These are phyloP conservation scores for Epistrophella euchroma DNA, from an alignment of 2,888 invertebrate species.

Conservation along the genomic window DNA sequence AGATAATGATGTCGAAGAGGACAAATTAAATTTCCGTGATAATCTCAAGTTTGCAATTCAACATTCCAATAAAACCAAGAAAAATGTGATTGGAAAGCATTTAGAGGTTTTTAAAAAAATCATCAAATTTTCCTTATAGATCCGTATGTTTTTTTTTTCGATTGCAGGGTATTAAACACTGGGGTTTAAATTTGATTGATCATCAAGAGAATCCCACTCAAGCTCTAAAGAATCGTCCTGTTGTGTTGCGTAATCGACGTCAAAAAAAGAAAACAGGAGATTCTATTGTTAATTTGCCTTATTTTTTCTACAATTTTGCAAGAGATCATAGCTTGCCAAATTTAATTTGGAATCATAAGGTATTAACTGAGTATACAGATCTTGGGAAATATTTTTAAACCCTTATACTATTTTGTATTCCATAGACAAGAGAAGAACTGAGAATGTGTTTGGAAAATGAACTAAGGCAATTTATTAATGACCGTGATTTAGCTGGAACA, in stretches of 20 bases:
- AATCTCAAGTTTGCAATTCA: constrained; percentile 97
- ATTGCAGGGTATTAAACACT: constrained; percentile 86
- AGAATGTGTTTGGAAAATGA: constrained; percentile 96
- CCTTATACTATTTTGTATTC: constrained; percentile 41
- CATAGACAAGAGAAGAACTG: constrained; percentile 96
- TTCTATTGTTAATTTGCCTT: constrained; percentile 85
- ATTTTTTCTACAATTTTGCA: constrained; percentile 97
- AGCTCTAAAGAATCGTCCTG: constrained; percentile 88
- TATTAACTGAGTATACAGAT: constrained; percentile 80
- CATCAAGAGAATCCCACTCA: constrained; percentile 82
- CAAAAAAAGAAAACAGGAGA: constrained; percentile 84
- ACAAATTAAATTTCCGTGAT: constrained; percentile 92
- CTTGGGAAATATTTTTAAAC: not conserved
- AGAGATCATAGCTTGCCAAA: constrained; percentile 97
- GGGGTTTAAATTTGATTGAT: constrained; percentile 86
- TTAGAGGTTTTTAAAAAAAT: constrained; percentile 86
- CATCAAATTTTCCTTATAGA: not conserved
- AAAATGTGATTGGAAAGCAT: constrained; percentile 92
- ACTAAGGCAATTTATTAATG: constrained; percentile 93
- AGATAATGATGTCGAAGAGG: constrained; percentile 87
- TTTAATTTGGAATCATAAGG: constrained; percentile 99
- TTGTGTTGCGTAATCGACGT: constrained; percentile 94
- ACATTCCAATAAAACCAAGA: constrained; percentile 88
- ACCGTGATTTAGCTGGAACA: constrained; percentile 93
- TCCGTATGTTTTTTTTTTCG: not conserved